These are phyloP conservation scores for Enteromius treurensis DNA, from an alignment of 2,797 vertebrate genomes.

Conservation along the genomic window DNA sequence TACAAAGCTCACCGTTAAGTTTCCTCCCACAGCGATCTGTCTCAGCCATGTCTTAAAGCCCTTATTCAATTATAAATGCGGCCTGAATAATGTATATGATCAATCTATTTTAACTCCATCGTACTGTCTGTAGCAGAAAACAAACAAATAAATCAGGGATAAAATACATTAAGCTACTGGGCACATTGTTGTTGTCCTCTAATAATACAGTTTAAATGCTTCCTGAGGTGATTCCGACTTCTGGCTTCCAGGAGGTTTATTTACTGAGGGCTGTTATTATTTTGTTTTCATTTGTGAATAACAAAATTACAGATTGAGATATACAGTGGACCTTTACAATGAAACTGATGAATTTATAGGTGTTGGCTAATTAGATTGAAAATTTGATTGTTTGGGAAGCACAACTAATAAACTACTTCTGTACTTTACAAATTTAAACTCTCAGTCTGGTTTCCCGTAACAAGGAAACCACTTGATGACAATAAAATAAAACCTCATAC, in stretches of 20 bases:
- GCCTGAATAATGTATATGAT: constrained; percentile 60
- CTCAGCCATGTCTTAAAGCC: constrained; percentile 53
- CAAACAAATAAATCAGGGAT: constrained; percentile 44
- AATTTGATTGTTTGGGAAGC: background rate
- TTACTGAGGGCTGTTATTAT: background rate
- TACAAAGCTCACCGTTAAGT: constrained; percentile 28
- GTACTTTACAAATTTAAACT: background rate
- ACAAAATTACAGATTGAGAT: background rate
- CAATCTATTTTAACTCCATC: constrained; percentile 54
- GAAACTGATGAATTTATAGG: background rate
- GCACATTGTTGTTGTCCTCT: constrained; percentile 45
- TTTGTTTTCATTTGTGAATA: constrained; percentile 19
- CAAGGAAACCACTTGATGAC: constrained; percentile 45
- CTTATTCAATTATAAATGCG: constrained; percentile 60
- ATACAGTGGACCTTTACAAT: background rate
- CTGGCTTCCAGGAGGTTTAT: background rate
- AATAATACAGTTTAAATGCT: background rate
- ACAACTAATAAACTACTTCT: background rate
- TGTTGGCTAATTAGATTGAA: background rate
- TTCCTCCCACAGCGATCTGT: constrained; percentile 32
- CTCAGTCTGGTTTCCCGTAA: background rate
- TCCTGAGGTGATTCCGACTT: background rate
- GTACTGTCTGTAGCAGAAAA: constrained; percentile 32
- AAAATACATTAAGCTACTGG: constrained; percentile 36
- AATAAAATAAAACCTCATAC: background rate